phyloP scores from a whole-genome alignment of 2,113 vertebrate species.

The Campylomormyrus numenius region DNA sequence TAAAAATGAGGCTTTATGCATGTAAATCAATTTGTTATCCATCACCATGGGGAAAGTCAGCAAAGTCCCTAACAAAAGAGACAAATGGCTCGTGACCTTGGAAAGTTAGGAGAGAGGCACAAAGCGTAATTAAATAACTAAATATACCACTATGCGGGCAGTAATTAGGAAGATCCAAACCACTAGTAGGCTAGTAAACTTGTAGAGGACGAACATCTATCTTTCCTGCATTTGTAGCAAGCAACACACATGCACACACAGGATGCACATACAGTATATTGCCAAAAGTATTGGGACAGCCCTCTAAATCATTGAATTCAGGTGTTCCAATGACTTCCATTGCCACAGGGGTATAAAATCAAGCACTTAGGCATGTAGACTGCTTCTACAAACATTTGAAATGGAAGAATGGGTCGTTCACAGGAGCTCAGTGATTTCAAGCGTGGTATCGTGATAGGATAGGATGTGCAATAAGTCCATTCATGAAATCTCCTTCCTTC shows the following conservation, averaged over 20 bases:
- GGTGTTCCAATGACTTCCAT: too few relatives aligned
- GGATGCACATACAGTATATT: background rate
- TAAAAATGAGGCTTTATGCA: background rate
- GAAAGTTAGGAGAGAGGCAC: background rate
- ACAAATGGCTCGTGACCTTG: background rate
- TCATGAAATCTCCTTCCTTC: too few relatives aligned
- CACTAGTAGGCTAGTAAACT: background rate
- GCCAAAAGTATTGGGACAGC: too few relatives aligned
- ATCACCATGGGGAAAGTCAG: conserved; percentile 3
- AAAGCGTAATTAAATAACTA: background rate
- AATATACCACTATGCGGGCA: background rate
- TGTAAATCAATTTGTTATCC: conserved; percentile 5
- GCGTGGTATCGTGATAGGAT: too few relatives aligned
- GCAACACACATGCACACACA: background rate
- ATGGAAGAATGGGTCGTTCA: too few relatives aligned
- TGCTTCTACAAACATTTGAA: too few relatives aligned
- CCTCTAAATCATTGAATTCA: too few relatives aligned
- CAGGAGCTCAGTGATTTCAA: too few relatives aligned
- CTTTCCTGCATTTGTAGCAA: background rate
- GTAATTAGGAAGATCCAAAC: background rate
- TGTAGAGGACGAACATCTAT: background rate
- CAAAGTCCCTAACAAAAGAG: background rate
- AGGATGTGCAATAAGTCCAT: too few relatives aligned
- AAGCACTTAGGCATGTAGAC: too few relatives aligned
- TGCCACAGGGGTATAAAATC: too few relatives aligned